Percentiles rank a stretch among this genome's conserved stretches.
phyloP scores from a whole-genome alignment of 2,888 invertebrate species.

The Campoplex capitator region DNA sequence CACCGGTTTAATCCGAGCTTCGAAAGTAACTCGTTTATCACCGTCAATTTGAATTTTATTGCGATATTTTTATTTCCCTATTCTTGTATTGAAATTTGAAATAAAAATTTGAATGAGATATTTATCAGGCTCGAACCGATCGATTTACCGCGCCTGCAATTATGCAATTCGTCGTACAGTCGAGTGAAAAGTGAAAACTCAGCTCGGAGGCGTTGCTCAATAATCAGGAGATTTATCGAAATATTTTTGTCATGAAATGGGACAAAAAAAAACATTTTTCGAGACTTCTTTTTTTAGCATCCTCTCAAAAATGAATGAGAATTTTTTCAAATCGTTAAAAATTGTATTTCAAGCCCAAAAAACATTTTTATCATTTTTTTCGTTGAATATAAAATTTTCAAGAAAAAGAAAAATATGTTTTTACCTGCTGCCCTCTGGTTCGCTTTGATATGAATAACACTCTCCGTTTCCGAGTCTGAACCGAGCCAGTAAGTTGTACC shows the following conservation, averaged over 20 bases:
- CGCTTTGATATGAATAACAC: constrained; percentile 88
- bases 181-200: constrained; percentile 52
- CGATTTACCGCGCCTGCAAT: constrained; percentile 45
- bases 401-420: background rate
- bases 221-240: background rate
- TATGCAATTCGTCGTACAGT: constrained; percentile 57
- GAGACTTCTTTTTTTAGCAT: background rate
- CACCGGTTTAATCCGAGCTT: constrained; percentile 12
- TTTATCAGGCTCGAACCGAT: background rate
- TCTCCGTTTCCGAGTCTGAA: constrained; percentile 92
- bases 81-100: background rate
- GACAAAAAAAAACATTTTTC: background rate
- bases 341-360: no score
- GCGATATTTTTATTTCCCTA: background rate
- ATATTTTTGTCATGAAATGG: background rate
- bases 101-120: constrained; percentile 19
- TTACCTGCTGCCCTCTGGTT: constrained; percentile 80
- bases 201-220: background rate
- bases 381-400: background rate
- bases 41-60: constrained; percentile 22
- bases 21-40: background rate
- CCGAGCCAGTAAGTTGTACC: constrained; percentile 86
- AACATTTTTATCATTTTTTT: background rate
- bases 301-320: background rate
- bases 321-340: background rate